Percentiles rank a stretch among this genome's conserved stretches.
Evolutionary conservation across 2,888 invertebrate species (phyloP).

Genomic region (Pollenia amentaria): DNA sequence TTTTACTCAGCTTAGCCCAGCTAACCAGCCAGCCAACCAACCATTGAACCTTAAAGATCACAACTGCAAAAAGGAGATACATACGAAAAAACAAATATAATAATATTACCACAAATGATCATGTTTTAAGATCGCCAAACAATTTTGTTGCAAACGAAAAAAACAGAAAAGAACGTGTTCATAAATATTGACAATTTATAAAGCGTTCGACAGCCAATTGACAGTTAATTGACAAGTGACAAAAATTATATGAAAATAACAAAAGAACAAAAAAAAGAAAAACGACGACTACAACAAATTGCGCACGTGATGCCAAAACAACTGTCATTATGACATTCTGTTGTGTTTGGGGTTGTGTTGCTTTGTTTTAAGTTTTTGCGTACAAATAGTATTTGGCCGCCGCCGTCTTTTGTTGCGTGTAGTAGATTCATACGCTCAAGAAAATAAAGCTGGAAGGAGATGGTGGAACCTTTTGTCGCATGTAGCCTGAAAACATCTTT

Average conservation of each 20-base stretch:
- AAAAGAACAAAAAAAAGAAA: constrained; percentile 41
- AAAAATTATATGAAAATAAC: constrained; percentile 70
- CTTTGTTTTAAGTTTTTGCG: background rate
- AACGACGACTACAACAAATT: constrained; percentile 71
- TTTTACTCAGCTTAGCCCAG: background rate
- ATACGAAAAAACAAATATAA: constrained; percentile 27
- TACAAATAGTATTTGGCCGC: constrained; percentile 32
- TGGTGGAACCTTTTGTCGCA: background rate
- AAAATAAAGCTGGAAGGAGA: constrained; percentile 4
- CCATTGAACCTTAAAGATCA: constrained; percentile 28
- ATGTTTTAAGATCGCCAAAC: constrained; percentile 71
- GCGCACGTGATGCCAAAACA: constrained; percentile 74
- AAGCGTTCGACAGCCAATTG: constrained; percentile 75
- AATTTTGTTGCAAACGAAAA: constrained; percentile 60
- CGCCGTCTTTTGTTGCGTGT: constrained; percentile 44
- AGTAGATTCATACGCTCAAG: constrained; percentile 15
- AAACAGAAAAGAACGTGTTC: constrained; percentile 69
- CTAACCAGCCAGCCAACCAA: constrained; percentile 5
- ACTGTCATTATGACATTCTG: constrained; percentile 72
- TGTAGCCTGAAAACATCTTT: background rate
- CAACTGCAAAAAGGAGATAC: background rate
- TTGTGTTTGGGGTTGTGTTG: constrained; percentile 32
- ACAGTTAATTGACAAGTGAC: constrained; percentile 74
- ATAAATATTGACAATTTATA: constrained; percentile 74
- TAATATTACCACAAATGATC: constrained; percentile 71